Evolutionary conservation across 2,113 vertebrate genomes (phyloP), one percentile per base, ranked within the genome.

Genomic region (Poeciliopsis occidentalis): DNA sequence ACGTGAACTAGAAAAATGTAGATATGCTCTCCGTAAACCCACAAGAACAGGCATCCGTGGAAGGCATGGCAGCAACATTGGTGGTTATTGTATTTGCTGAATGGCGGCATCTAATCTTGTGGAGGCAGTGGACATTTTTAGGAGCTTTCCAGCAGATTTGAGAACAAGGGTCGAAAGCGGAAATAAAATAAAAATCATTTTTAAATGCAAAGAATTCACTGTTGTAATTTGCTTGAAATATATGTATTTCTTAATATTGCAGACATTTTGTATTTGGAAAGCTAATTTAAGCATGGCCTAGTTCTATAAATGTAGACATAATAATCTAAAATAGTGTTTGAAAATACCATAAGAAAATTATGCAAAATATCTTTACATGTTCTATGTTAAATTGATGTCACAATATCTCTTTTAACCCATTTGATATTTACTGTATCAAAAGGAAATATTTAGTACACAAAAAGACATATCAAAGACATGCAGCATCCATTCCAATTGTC

Each of bases 101-200:
- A 90, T 79, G 81, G 81, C 57, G 82, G 67, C 77, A 72, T 85
- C 85, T 90, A 92, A 91, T 93, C 89, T 88, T 34, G 29, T 71
- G 73, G 70, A 88, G 89, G 85, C 90, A 89, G 87, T 80, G 86
- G 86, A 85, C 83, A 80, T 76, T 85, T 86, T 81, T 74, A 87
- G 85, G 74, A 82, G 82, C 60, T 90, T 84, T 85, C 71, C 71
- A 86, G 84, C 76, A 85, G 85, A 88, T 91, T 88, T 85, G 75
- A 88, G 87, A 82, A 84, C 19, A 61, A 72, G 81, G 84, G 76
- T 63, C 34, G 77, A 72, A 86, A 78, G 80, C 37, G 13, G 39
- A 78, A 73, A 69, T 67, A 60, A 39, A 7, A 4, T n/a, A n/a
- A 60, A 60, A 47, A 7, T 2, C 60, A 37, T 37, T 54, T 54